These are phyloP conservation scores for Ridgeia piscesae DNA, from an alignment of 1,140 invertebrate species.

Conservation along the genomic window DNA sequence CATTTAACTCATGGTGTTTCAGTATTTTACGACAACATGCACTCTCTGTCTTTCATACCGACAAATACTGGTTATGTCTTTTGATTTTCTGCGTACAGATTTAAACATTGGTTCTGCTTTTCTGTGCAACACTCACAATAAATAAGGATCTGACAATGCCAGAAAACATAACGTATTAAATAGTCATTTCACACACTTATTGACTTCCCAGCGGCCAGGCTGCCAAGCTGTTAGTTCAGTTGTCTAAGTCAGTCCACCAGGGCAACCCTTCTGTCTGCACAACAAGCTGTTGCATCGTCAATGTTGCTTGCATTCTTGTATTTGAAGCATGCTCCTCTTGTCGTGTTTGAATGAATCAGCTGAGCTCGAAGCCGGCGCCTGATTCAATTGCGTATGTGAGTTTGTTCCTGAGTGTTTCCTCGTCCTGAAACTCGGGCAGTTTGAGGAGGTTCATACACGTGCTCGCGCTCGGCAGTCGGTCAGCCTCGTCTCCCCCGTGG, in stretches of 20 bases:
- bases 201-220: background rate
- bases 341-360: constrained; percentile 33
- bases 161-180: background rate
- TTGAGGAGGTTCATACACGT: constrained; percentile 98
- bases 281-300: background rate
- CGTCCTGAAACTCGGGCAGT: constrained; percentile 84
- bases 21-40: background rate
- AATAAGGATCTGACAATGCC: background rate
- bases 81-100: background rate
- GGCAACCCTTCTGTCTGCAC: background rate
- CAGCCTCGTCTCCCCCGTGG: constrained; percentile 75
- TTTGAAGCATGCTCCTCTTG: constrained; percentile 1
- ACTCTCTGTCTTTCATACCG: background rate
- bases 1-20: background rate
- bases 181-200: background rate
- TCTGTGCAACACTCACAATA: background rate
- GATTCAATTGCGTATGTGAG: constrained; percentile 92
- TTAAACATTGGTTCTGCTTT: background rate
- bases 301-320: background rate
- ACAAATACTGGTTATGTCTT: background rate
- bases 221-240: background rate
- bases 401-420: constrained; percentile 78
- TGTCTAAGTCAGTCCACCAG: background rate
- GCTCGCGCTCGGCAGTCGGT: constrained; percentile 89
- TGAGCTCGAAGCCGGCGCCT: constrained; percentile 93